Conservation (phyloP, 1,140 invertebrate species). For the Chironomus tepperi region DNA sequence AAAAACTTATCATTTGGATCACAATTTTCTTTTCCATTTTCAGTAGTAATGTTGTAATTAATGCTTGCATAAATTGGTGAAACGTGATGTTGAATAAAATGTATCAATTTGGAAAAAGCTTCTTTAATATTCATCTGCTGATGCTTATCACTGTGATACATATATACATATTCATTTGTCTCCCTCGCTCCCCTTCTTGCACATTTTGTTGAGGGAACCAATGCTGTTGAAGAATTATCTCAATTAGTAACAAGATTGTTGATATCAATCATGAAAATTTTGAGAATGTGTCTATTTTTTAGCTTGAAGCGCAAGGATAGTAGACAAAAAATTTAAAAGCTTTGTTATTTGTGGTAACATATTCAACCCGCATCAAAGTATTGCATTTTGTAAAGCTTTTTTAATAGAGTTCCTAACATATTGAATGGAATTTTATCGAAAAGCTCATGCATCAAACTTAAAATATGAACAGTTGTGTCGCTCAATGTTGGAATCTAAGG, state of each 20-base stretch:
- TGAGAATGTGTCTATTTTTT: too few relatives aligned
- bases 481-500: too few relatives aligned
- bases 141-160: constrained; percentile 19
- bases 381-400: too few relatives aligned
- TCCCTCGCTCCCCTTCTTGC: not conserved
- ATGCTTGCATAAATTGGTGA: constrained; percentile 6
- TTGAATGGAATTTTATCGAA: too few relatives aligned
- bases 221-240: not conserved
- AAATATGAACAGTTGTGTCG: too few relatives aligned
- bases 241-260: constrained; percentile 16
- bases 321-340: too few relatives aligned
- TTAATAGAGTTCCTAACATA: too few relatives aligned
- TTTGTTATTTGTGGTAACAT: too few relatives aligned
- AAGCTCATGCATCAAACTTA: too few relatives aligned
- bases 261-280: constrained; percentile 1
- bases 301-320: too few relatives aligned
- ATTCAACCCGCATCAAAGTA: too few relatives aligned
- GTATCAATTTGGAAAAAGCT: not conserved
- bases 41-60: not conserved
- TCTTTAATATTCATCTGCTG: constrained; percentile 17
- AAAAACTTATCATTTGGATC: not conserved
- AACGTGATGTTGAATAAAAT: constrained; percentile 15
- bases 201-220: too few relatives aligned
- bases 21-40: not conserved
- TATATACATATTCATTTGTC: not conserved